Evolutionary conservation across 2,797 vertebrate genomes (phyloP), one percentile per base, ranked within the genome.

Genomic region (Epinephelus malabaricus): DNA sequence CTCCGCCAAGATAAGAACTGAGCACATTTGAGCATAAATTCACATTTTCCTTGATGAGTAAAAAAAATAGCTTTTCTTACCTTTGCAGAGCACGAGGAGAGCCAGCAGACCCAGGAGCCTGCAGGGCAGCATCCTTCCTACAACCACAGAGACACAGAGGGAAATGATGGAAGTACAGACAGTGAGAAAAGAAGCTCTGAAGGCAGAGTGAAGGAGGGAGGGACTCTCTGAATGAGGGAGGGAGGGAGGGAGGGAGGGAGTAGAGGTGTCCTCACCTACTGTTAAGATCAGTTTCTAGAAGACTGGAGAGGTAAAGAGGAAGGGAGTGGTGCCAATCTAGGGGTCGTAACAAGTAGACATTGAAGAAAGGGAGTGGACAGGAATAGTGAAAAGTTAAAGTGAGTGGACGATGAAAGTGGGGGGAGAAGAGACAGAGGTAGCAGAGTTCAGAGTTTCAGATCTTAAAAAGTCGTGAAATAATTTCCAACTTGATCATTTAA

Each of bases 41-140:
- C 1, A 0, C 0, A 1, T 6, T 67, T 25, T 30, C 3, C 2
- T 2, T 0, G 2, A 9, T 3, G 0, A 59, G 43, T 34, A 4
- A 53, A 21, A 51, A 6, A 13, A 0, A 12, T 10, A 11, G 0
- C 23, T 38, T 23, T 25, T 86, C 90, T 92, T 91, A 96, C 95
- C 95, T 94, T 79, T 85, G 85, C 92, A 93, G 88, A 94, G 82
- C 54, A 78, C 3, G 17, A 94, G 79, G 63, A 94, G 68, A 63
- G 73, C 87, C 80, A 94, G 73, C 81, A 95, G 83, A 80, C 3
- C 25, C 79, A 94, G 72, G 0, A 94, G 78, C 19, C 58, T 21
- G 82, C 72, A 11, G 19, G 69, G 53, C 60, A 69, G 77, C 94
- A 96, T 96, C 73, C 66, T 92, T 53, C 77, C 71, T 45, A 15